A percentile compares a stretch with the other conserved stretches of the same genome.
Conservation (phyloP, 2,888 invertebrate species). For the Cinara cedri region DNA sequence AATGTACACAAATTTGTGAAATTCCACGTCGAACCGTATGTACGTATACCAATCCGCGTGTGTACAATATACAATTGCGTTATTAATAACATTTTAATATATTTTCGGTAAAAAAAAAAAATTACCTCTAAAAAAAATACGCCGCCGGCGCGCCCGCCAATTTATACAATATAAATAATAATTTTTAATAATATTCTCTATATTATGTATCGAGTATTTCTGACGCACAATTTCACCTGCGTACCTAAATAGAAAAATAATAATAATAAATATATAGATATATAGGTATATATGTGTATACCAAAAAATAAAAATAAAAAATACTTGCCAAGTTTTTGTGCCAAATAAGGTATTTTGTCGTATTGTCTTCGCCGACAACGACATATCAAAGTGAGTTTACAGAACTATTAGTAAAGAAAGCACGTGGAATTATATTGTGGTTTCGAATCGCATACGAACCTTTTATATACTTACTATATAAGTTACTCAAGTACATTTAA, state of each 20-base stretch:
- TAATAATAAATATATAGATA: too few species aligned
- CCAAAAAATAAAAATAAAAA: too few species aligned
- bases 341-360: constrained; percentile 47
- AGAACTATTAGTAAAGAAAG: constrained; percentile 34
- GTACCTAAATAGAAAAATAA: background rate
- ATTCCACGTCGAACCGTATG: background rate
- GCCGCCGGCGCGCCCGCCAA: background rate
- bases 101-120: too few species aligned
- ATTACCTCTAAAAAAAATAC: background rate
- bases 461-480: background rate
- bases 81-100: too few species aligned
- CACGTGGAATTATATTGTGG: constrained; percentile 1
- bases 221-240: constrained; percentile 41
- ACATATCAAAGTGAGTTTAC: background rate
- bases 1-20: background rate
- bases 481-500: background rate
- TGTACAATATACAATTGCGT: background rate
- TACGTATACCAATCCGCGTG: too few species aligned
- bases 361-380: constrained; percentile 23
- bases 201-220: background rate
- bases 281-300: too few species aligned
- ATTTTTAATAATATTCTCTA: background rate
- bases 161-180: background rate
- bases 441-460: constrained; percentile 23
- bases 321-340: constrained; percentile 45